Evolutionary conservation across 1,140 invertebrate genomes (phyloP).

Genomic region (Papilio glaucus): DNA sequence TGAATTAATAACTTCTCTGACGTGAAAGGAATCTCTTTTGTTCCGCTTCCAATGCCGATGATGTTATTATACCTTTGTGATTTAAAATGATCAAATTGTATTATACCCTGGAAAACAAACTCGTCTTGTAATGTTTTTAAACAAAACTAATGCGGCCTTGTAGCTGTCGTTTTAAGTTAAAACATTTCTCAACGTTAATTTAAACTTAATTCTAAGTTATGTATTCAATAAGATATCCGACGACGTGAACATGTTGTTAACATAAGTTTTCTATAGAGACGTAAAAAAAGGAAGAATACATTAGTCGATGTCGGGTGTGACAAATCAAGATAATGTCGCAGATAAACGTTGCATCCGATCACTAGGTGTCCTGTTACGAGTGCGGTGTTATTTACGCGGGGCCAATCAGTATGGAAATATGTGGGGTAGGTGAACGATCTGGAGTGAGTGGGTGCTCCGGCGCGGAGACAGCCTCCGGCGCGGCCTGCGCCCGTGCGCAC

Average conservation of each 20-base stretch:
- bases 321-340: constrained; percentile 64
- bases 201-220: constrained; percentile 22
- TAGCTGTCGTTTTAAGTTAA: constrained; percentile 16
- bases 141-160: constrained; percentile 12
- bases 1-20: constrained; percentile 47
- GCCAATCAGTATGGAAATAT: constrained; percentile 78
- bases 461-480: constrained; percentile 65
- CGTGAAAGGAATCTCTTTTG: constrained; percentile 35
- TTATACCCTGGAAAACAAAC: not conserved
- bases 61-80: constrained; percentile 5
- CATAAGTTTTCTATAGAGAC: constrained; percentile 51
- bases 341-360: constrained; percentile 64
- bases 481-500: constrained; percentile 70
- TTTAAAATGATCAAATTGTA: constrained; percentile 8
- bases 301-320: constrained; percentile 51
- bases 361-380: constrained; percentile 60
- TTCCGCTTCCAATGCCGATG: constrained; percentile 17
- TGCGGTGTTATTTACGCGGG: constrained; percentile 64
- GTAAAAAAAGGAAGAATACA: constrained; percentile 47
- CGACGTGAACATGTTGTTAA: constrained; percentile 29
- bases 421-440: constrained; percentile 77
- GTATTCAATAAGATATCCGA: constrained; percentile 18
- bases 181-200: not conserved
- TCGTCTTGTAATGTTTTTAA: not conserved
- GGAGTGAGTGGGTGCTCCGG: constrained; percentile 69